These are phyloP conservation scores for Alexandromys fortis DNA, from an alignment of 2,113 vertebrate genomes.

Conservation along the genomic window DNA sequence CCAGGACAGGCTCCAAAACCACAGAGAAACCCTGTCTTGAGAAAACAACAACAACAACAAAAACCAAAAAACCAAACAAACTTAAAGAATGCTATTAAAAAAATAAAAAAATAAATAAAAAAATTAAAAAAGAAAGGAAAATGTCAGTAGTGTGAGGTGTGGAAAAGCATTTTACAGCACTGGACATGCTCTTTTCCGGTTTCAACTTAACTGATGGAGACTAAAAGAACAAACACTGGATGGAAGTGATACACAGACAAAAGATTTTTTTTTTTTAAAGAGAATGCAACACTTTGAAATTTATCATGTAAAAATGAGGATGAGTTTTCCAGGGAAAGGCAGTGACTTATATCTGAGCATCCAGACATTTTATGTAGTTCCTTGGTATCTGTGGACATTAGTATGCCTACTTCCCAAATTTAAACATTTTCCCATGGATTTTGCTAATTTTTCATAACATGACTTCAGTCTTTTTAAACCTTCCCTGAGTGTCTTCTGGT, in stretches of 20 bases:
- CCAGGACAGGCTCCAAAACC: too few relatives aligned
- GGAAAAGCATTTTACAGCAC: not conserved
- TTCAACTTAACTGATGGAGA: not conserved
- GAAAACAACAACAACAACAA: too few relatives aligned
- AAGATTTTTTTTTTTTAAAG: not conserved
- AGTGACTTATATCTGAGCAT: not conserved
- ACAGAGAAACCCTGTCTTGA: too few relatives aligned
- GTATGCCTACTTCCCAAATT: not conserved
- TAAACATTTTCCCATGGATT: not conserved
- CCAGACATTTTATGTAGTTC: not conserved
- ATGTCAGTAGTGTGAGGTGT: not conserved
- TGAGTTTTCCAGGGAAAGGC: not conserved
- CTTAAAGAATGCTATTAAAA: too few relatives aligned
- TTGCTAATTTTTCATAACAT: slow-evolving; percentile 20
- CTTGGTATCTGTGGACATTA: not conserved
- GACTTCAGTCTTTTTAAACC: not conserved
- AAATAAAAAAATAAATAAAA: too few relatives aligned
- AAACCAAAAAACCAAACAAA: too few relatives aligned
- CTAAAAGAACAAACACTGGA: not conserved
- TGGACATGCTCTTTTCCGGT: not conserved
- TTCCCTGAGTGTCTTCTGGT: not conserved
- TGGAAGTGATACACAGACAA: slow-evolving; percentile 33
- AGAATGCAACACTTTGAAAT: not conserved
- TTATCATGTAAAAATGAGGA: not conserved
- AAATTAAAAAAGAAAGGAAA: not conserved